Evolutionary conservation across 2,797 vertebrate species (phyloP).

Genomic region (Hozukius guyotensis): DNA sequence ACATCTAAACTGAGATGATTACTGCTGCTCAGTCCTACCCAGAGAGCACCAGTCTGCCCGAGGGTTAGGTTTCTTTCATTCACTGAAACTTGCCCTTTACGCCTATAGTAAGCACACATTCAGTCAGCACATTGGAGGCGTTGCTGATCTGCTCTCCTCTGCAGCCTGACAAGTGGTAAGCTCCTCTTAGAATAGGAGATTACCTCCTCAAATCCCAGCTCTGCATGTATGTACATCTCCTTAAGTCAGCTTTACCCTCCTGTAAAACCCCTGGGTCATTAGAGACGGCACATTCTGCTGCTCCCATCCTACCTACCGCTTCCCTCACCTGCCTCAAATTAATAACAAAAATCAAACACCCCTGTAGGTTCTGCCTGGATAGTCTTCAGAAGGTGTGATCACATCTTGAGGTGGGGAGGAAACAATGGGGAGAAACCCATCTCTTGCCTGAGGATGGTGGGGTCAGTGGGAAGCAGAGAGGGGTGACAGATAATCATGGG

Average conservation of each 20-base stretch:
- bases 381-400: background rate
- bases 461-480: background rate
- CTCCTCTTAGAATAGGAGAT: constrained; percentile 74
- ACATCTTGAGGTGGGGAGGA: background rate
- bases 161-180: constrained; percentile 74
- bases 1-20: background rate
- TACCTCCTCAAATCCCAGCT: constrained; percentile 79
- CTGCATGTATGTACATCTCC: constrained; percentile 75
- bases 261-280: constrained; percentile 74
- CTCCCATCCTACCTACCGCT: background rate
- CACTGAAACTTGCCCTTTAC: background rate
- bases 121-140: constrained; percentile 41
- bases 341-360: constrained; percentile 11
- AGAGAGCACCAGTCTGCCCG: background rate
- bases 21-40: background rate
- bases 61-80: background rate
- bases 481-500: constrained; percentile 2
- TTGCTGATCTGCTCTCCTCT: constrained; percentile 58
- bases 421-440: background rate
- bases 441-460: background rate
- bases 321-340: background rate
- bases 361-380: background rate
- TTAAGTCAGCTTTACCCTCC: constrained; percentile 74
- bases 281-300: constrained; percentile 45
- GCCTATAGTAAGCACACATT: constrained; percentile 7